Percentiles rank a stretch among this genome's conserved stretches.
phyloP scores from a whole-genome alignment of 2,113 vertebrate genomes.

The Melanostigma gelatinosum region DNA sequence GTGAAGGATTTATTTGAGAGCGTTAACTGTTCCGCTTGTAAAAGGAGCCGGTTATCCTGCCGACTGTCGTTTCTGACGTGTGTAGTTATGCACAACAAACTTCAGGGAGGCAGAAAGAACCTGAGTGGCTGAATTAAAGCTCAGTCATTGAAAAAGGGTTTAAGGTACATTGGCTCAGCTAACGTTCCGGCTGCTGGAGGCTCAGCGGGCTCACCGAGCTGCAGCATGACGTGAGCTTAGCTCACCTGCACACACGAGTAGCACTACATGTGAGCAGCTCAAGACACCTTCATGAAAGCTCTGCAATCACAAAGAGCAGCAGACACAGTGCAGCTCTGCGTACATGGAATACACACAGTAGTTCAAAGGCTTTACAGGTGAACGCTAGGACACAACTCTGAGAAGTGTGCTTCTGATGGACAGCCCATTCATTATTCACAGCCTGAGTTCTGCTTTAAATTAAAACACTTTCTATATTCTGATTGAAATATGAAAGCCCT shows the following conservation, averaged over 20 bases:
- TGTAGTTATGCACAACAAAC: background rate
- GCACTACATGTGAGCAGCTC: background rate
- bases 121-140: background rate
- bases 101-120: background rate
- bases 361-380: background rate
- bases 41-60: background rate
- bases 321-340: background rate
- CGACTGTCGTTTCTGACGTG: background rate
- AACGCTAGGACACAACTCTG: background rate
- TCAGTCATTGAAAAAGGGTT: background rate
- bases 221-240: background rate
- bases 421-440: constrained; percentile 51
- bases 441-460: constrained; percentile 40
- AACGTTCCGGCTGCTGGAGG: background rate
- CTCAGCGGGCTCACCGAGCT: background rate
- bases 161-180: background rate
- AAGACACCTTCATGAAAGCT: background rate
- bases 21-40: too few relatives aligned
- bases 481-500: constrained; percentile 50
- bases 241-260: background rate
- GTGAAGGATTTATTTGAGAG: background rate
- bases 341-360: rapidly evolving
- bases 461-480: constrained; percentile 55
- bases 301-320: background rate
- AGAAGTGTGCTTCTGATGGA: background rate